Base-by-base conservation (phyloP, 2,888 invertebrate genomes). In the Plutella xylostella region DNA sequence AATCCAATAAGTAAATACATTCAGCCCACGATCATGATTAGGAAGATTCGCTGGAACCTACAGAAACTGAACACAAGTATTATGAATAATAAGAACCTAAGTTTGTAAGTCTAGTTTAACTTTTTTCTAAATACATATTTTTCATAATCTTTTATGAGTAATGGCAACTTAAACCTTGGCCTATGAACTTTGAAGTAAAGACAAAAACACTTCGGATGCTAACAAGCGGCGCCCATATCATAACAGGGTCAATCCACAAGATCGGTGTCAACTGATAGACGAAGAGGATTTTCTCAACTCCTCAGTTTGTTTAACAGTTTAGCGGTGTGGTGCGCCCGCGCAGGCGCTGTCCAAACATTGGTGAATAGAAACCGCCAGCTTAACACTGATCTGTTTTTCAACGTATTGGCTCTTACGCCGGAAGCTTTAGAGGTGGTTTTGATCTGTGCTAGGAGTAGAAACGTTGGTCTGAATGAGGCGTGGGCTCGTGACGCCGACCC, bases 401-500 rank as follows among this genome's bases (percentile, higher is more conserved):
- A 28, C n/a, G 37, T 4, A 11, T 19, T 37, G 12, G 35, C 11
- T 17, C 37, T 11, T 37, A 37, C 4, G 15, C 7, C 9, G n/a
- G n/a, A 6, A 2, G 39, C 2, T 3, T 22, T 39, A 39, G 11
- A 17, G 39, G 14, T 39, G 25, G 25, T 17, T 39, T 39, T 39
- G 15, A 17, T 9, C 17, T 39, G 25, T 19, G n/a, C 37, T 37
- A 33, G 11, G 15, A 15, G 14, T 15, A 33, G n/a, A n/a, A n/a
- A n/a, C n/a, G 28, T 28, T 4, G n/a, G 34, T 15, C 15, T 34
- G 34, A 34, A 34, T 28, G 28, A 28, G 6, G 18, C 17, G n/a
- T 37, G 20, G 20, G 72, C 61, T 60, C 64, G 72, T 74, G 73
- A 71, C 68, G 73, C 58, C 67, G 80, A 70, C 80, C 80, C 80